Conservation (phyloP, 2,888 invertebrate genomes). For the Hypselothyrea guttata region DNA sequence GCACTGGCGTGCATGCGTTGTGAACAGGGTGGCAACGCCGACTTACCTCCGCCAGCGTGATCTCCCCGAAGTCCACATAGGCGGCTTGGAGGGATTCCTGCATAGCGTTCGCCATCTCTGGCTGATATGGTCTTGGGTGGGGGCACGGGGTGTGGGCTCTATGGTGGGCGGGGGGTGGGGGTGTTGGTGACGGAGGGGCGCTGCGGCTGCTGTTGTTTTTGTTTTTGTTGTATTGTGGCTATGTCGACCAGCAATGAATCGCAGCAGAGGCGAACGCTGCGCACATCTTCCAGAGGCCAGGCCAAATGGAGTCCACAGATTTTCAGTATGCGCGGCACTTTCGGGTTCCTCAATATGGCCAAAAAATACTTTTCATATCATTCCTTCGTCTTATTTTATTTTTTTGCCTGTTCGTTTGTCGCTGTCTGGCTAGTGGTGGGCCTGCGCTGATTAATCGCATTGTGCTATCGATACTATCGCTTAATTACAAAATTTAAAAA, state of each 20-base stretch:
- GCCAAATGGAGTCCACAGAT: conserved; percentile 11
- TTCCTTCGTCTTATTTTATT: too few species aligned
- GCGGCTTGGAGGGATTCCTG: conserved; percentile 51
- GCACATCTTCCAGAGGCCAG: conserved; percentile 53
- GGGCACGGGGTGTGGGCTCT: background rate
- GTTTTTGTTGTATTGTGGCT: conserved; percentile 45
- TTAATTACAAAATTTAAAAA: background rate
- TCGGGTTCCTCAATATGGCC: conserved; percentile 12
- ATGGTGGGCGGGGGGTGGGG: background rate
- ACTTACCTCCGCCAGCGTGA: conserved; percentile 51
- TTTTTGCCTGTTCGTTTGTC: conserved; percentile 42
- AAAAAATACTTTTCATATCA: conserved; percentile 36
- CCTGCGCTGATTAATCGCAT: conserved; percentile 11
- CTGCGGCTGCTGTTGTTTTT: conserved; percentile 16
- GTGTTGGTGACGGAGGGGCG: background rate
- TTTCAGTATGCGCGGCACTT: conserved; percentile 15
- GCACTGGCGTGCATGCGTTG: too few species aligned
- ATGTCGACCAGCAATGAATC: conserved; percentile 58
- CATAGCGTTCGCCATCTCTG: conserved; percentile 49
- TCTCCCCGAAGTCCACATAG: conserved; percentile 53
- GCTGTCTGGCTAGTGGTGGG: conserved; percentile 45
- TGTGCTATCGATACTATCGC: conserved; percentile 26
- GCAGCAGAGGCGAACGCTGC: conserved; percentile 50
- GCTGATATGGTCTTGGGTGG: conserved; percentile 9
- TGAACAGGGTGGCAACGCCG: too few species aligned